These are phyloP conservation scores for Eunapius fragilis DNA, from an alignment of 37 sponge, comb jelly and placozoan genomes.

Conservation along the genomic window DNA sequence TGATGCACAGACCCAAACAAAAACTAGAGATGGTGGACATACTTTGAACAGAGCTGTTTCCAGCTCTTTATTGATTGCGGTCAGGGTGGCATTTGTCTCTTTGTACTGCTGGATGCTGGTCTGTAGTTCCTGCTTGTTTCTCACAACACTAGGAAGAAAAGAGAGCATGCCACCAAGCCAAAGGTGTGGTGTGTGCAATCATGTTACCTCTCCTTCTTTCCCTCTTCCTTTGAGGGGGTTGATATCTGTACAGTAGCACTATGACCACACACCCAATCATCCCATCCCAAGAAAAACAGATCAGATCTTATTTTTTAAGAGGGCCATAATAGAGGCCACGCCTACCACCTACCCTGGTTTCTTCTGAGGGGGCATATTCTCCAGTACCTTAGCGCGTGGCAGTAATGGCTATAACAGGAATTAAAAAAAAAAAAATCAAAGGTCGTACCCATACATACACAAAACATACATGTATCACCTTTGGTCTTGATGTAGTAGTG, in stretches of 20 bases:
- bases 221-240: background rate
- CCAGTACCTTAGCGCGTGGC: background rate
- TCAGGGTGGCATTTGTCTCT: slow-evolving; percentile 44
- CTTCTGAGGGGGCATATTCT: background rate
- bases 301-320: too few relatives aligned
- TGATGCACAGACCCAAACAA: background rate
- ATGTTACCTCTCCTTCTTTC: background rate
- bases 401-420: background rate
- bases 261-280: background rate
- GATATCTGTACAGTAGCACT: background rate
- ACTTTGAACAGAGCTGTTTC: slow-evolving; percentile 56
- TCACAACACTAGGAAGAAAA: background rate
- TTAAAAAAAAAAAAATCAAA: too few relatives aligned
- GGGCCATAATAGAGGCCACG: background rate
- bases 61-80: slow-evolving; percentile 42
- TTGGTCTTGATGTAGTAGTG: background rate
- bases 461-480: background rate
- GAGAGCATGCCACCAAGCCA: background rate
- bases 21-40: too few relatives aligned
- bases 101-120: slow-evolving; percentile 44
- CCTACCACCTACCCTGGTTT: background rate
- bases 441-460: background rate
- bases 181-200: background rate
- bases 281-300: background rate
- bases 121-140: slow-evolving; percentile 42